Evolutionary conservation across 1,140 invertebrate species (phyloP).

Genomic region (Dermatophagoides farinae): DNA sequence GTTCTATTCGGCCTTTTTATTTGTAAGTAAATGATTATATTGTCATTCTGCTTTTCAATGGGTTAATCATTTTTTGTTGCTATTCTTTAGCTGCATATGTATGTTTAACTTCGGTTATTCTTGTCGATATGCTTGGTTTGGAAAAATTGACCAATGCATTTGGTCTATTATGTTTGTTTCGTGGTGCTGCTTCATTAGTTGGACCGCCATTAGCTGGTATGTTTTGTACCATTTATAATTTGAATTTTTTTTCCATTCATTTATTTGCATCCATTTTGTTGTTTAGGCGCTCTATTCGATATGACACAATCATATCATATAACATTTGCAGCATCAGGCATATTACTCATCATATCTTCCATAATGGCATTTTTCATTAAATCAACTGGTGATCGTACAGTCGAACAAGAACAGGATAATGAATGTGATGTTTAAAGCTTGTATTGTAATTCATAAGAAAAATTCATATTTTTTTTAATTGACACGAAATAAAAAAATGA

Average conservation of each 20-base stretch:
- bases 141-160: slow-evolving; percentile 92
- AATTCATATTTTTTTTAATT: no score
- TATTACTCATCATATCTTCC: slow-evolving; percentile 62
- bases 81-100: slow-evolving; percentile 74
- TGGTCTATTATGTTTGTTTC: slow-evolving; percentile 77
- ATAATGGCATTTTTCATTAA: slow-evolving; percentile 14
- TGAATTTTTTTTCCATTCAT: background rate
- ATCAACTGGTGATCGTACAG: background rate
- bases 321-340: slow-evolving; percentile 77
- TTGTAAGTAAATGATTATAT: slow-evolving; percentile 42
- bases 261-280: background rate
- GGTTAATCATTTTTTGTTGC: slow-evolving; percentile 6
- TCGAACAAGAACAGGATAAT: slow-evolving; percentile 1
- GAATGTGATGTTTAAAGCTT: slow-evolving; percentile 2
- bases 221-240: slow-evolving; percentile 4
- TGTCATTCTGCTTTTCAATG: background rate
- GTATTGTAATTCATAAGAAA: no score
- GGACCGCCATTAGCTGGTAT: slow-evolving; percentile 40
- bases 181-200: slow-evolving; percentile 71
- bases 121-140: slow-evolving; percentile 81
- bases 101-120: slow-evolving; percentile 87
- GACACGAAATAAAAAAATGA: no score
- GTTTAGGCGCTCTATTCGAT: slow-evolving; percentile 58
- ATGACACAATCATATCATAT: slow-evolving; percentile 58
- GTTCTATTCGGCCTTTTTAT: slow-evolving; percentile 84